These are phyloP conservation scores for Ophthalmotilapia sp. DNA, from an alignment of 2,113 vertebrate species.

Conservation along the genomic window DNA sequence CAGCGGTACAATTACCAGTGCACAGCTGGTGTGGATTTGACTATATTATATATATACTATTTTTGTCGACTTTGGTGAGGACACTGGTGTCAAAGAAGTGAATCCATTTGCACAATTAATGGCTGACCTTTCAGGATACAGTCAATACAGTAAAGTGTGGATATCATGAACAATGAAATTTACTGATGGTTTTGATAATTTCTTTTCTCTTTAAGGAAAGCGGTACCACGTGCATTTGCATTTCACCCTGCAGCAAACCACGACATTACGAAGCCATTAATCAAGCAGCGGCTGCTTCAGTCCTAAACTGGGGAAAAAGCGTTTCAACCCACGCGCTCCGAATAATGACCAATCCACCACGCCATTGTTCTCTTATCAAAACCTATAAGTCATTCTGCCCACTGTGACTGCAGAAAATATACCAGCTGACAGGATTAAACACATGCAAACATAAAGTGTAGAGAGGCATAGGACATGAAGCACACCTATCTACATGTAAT, in stretches of 20 bases:
- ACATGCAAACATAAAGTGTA: not conserved
- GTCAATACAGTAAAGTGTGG: not conserved
- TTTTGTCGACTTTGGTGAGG: not conserved
- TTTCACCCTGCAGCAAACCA: not conserved
- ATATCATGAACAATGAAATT: not conserved
- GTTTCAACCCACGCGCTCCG: constrained; percentile 31
- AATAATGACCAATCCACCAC: constrained; percentile 50
- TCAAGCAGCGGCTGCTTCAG: constrained; percentile 8
- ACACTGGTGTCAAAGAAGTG: not conserved
- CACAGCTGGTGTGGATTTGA: not conserved
- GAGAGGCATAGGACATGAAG: not conserved
- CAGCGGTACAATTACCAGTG: not conserved
- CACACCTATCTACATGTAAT: constrained; percentile 3
- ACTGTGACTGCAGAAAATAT: constrained; percentile 25
- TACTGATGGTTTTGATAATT: not conserved
- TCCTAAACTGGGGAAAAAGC: not conserved
- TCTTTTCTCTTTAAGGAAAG: not conserved
- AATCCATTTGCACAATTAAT: not conserved
- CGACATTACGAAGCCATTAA: constrained; percentile 15
- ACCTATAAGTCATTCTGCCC: constrained; percentile 61
- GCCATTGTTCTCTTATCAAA: constrained; percentile 65
- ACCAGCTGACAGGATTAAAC: not conserved
- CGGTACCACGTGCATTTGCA: not conserved
- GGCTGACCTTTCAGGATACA: not conserved
- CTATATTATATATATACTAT: not conserved